Evolutionary conservation across 1,140 invertebrate species (phyloP).

Genomic region (Psix sp.): DNA sequence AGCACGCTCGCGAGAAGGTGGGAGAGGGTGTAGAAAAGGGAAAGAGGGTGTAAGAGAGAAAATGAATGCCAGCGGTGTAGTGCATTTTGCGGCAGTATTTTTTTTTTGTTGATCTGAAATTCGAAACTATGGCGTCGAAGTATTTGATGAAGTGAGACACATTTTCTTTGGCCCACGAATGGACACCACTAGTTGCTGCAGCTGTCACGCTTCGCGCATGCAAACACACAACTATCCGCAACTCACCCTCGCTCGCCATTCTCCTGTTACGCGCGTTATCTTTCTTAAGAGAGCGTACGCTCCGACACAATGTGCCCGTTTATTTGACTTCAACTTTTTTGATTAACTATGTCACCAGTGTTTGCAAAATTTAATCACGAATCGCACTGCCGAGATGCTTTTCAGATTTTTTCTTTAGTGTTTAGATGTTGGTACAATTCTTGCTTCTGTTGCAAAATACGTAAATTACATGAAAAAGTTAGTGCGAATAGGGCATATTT

Average conservation of each 20-base stretch:
- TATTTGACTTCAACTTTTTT: too few relatives aligned
- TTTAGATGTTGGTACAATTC: too few relatives aligned
- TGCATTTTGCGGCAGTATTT: conserved; percentile 34
- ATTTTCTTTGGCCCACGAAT: too few relatives aligned
- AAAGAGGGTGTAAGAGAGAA: conserved; percentile 56
- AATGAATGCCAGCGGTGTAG: conserved; percentile 21
- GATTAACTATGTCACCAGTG: too few relatives aligned
- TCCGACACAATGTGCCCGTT: neutral
- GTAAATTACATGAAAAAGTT: too few relatives aligned
- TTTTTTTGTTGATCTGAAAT: conserved; percentile 12
- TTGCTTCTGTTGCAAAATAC: too few relatives aligned
- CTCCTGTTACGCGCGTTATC: neutral
- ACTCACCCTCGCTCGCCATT: neutral
- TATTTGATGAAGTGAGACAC: too few relatives aligned
- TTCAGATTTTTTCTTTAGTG: too few relatives aligned
- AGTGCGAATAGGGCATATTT: too few relatives aligned
- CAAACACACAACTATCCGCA: conserved; percentile 1
- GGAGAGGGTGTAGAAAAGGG: conserved; percentile 64
- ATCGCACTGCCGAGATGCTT: too few relatives aligned
- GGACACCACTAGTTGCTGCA: conserved; percentile 35
- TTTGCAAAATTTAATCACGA: too few relatives aligned
- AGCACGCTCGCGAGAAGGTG: conserved; percentile 42
- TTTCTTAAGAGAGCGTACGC: neutral
- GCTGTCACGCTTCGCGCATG: neutral
- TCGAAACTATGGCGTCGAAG: conserved; percentile 9